Evolutionary conservation across 2,888 invertebrate species (phyloP).

Genomic region (Celastrina argiolus): DNA sequence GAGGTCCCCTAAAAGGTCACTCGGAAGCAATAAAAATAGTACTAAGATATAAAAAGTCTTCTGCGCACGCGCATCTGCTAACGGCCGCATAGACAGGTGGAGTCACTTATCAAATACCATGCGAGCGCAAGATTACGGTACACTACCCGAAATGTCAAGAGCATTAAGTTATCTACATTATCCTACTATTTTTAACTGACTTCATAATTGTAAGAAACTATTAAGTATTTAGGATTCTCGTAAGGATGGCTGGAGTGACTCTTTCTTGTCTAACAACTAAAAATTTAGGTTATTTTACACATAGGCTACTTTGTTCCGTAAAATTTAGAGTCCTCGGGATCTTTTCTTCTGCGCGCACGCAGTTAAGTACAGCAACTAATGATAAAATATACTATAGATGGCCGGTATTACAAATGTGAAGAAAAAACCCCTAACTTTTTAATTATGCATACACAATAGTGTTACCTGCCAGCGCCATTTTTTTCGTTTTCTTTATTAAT

Average conservation of each 20-base stretch:
- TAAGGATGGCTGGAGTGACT: no score
- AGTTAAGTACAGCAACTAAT: no score
- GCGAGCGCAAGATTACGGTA: background rate
- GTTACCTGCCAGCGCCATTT: background rate
- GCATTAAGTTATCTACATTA: background rate
- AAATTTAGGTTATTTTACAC: no score
- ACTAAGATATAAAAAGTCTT: slow-evolving; percentile 46
- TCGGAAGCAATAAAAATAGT: slow-evolving; percentile 20
- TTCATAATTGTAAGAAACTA: no score
- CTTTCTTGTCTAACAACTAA: no score
- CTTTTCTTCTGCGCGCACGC: no score
- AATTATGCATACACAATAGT: background rate
- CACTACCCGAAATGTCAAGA: background rate
- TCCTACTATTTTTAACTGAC: no score
- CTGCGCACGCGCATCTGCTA: slow-evolving; percentile 48
- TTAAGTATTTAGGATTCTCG: no score
- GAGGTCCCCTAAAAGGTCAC: slow-evolving; percentile 10
- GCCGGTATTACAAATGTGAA: background rate
- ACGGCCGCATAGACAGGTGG: slow-evolving; percentile 37
- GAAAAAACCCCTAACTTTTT: background rate
- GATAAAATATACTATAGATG: no score
- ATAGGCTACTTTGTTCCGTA: no score
- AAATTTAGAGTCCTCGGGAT: no score
- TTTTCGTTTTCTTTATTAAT: background rate
- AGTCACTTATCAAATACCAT: slow-evolving; percentile 12